These are phyloP conservation scores for Drosophila birchii DNA, from an alignment of 2,888 invertebrate genomes.

Conservation along the genomic window DNA sequence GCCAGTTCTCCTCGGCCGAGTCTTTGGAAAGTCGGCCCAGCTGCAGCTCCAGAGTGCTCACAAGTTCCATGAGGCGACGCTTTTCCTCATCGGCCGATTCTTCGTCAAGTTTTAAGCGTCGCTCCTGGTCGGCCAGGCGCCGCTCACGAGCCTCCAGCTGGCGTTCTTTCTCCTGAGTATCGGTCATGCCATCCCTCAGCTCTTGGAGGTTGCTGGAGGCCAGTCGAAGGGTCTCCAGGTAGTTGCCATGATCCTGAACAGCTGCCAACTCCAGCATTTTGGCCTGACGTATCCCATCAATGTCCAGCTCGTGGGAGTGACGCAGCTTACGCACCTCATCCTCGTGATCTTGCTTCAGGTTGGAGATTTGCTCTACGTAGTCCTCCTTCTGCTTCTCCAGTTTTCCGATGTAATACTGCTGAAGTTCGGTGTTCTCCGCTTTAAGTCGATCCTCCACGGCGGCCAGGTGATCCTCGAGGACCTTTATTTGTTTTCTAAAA, in stretches of 20 bases:
- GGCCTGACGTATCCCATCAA: conserved; percentile 83
- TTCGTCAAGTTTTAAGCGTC: conserved; percentile 77
- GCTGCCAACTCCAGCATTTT: conserved; percentile 83
- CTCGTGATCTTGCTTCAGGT: conserved; percentile 78
- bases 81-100: conserved; percentile 81
- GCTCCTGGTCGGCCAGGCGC: conserved; percentile 79
- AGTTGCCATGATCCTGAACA: conserved; percentile 83
- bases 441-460: conserved; percentile 81
- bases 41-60: conserved; percentile 83
- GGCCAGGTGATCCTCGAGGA: conserved; percentile 80
- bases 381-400: conserved; percentile 68
- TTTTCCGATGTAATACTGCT: conserved; percentile 77
- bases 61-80: conserved; percentile 82
- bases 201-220: conserved; percentile 83
- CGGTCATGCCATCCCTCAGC: conserved; percentile 79
- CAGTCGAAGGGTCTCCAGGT: conserved; percentile 81
- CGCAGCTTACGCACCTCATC: conserved; percentile 79
- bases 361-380: conserved; percentile 69
- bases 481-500: conserved; percentile 82
- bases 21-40: conserved; percentile 80
- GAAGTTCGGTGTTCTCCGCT: conserved; percentile 75
- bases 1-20: conserved; percentile 84
- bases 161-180: conserved; percentile 78
- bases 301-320: conserved; percentile 78
- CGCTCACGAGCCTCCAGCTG: conserved; percentile 79